Percentiles rank a stretch among this genome's conserved stretches.
These are phyloP conservation scores for Lithobius niger DNA, from an alignment of 1,140 invertebrate genomes.

Conservation along the genomic window DNA sequence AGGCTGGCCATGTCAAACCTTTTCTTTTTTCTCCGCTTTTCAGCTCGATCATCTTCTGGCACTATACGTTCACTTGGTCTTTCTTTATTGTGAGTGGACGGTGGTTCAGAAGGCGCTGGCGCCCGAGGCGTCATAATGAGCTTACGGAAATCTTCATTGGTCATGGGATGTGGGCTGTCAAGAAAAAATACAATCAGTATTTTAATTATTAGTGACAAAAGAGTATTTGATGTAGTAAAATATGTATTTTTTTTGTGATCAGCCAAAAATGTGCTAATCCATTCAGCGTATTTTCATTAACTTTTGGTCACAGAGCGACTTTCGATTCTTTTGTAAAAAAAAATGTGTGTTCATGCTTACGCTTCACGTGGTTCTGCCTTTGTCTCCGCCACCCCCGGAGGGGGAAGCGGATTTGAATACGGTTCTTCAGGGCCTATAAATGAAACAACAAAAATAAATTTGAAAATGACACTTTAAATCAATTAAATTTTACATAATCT, in stretches of 20 bases:
- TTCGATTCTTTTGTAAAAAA: no score
- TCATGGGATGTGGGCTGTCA: conserved; percentile 40
- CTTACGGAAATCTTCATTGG: conserved; percentile 94
- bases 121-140: conserved; percentile 81
- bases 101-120: conserved; percentile 13
- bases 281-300: no score
- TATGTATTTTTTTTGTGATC: no score
- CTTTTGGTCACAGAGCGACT: no score
- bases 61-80: conserved; percentile 14
- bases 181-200: conserved; percentile 1
- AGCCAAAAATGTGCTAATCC: no score
- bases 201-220: neutral
- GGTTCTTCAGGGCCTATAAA: conserved; percentile 13
- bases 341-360: neutral
- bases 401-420: conserved; percentile 18
- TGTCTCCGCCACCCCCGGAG: conserved; percentile 10
- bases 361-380: conserved; percentile 14
- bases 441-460: neutral
- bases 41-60: conserved; percentile 28
- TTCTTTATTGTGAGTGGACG: conserved; percentile 7
- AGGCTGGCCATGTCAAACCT: conserved; percentile 25
- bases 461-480: neutral
- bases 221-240: no score
- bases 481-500: neutral
- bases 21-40: conserved; percentile 39